These are phyloP conservation scores for Kryptopterus vitreolus DNA, from an alignment of 2,797 vertebrate genomes.

Conservation along the genomic window DNA sequence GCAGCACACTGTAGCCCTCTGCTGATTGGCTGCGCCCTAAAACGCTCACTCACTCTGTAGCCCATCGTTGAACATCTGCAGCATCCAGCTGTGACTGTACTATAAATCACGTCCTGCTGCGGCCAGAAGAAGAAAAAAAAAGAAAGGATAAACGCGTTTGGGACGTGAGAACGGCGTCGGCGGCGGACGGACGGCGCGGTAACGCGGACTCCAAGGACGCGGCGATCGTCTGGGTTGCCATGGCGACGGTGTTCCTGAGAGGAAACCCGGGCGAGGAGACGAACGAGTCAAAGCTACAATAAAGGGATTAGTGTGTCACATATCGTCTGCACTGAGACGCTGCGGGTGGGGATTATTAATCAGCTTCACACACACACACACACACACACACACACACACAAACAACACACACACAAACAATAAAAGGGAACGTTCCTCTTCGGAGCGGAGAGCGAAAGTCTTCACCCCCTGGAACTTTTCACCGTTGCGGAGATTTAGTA, in stretches of 20 bases:
- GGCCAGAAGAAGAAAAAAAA: conserved; percentile 5
- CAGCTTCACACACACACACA: too few relatives aligned
- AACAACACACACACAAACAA: too few relatives aligned
- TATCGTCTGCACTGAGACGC: neutral
- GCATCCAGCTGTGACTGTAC: conserved; percentile 10
- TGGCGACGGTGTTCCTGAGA: conserved; percentile 25
- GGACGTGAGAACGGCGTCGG: conserved; percentile 9
- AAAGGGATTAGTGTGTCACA: neutral
- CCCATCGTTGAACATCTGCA: neutral
- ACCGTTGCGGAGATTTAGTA: neutral
- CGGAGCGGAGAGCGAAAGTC: neutral
- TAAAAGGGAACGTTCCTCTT: neutral
- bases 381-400: too few relatives aligned
- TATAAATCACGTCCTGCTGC: neutral
- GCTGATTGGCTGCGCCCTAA: neutral
- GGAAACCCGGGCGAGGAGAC: conserved; percentile 1
- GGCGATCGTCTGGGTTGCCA: conserved; percentile 38
- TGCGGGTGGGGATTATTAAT: neutral
- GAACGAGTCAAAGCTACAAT: neutral
- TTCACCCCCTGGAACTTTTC: neutral
- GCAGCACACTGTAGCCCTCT: neutral
- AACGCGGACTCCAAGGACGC: conserved; percentile 19
- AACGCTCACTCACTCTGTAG: neutral
- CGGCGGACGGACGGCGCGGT: conserved; percentile 9
- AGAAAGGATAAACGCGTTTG: too few relatives aligned